Evolutionary conservation across 2,113 vertebrate genomes (phyloP).

Genomic region (Epinephelus fuscoguttatus): DNA sequence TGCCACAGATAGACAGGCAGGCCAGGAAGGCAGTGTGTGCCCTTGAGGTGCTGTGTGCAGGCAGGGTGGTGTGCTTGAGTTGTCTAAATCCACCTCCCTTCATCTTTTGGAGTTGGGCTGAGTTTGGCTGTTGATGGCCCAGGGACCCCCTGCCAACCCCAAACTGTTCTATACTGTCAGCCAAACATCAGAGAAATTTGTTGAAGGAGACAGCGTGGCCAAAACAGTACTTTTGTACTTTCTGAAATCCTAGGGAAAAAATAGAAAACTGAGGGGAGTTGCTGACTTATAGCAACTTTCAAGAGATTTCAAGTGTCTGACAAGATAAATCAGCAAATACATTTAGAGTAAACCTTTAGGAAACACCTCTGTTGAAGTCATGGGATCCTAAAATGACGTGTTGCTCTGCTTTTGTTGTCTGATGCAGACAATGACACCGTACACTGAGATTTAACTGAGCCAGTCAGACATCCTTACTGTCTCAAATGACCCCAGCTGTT

Average conservation of each 20-base stretch:
- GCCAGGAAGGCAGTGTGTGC: slow-evolving; percentile 48
- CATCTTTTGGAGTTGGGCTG: slow-evolving; percentile 65
- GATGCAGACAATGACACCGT: slow-evolving; percentile 34
- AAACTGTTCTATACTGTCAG: slow-evolving; percentile 65
- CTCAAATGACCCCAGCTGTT: slow-evolving; percentile 66
- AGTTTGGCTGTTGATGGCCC: slow-evolving; percentile 62
- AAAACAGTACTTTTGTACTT: slow-evolving; percentile 47
- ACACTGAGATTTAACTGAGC: slow-evolving; percentile 31
- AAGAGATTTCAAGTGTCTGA: slow-evolving; percentile 37
- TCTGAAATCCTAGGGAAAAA: slow-evolving; percentile 25
- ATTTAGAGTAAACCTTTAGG: slow-evolving; percentile 11
- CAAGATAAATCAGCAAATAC: slow-evolving; percentile 38
- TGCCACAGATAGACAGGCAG: slow-evolving; percentile 69
- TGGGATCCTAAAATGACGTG: slow-evolving; percentile 22
- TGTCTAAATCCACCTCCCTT: slow-evolving; percentile 67
- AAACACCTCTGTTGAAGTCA: slow-evolving; percentile 25
- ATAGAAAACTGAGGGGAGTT: slow-evolving; percentile 21
- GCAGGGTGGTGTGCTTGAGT: slow-evolving; percentile 50
- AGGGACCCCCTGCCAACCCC: slow-evolving; percentile 57
- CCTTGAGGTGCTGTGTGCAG: slow-evolving; percentile 70
- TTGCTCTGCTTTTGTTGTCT: slow-evolving; percentile 35
- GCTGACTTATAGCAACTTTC: slow-evolving; percentile 36
- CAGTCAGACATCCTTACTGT: slow-evolving; percentile 38
- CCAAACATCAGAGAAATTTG: slow-evolving; percentile 67
- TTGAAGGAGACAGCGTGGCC: slow-evolving; percentile 50